These are phyloP conservation scores for Anneissia japonica DNA, from an alignment of 35 echinoderm and acorn worm species.

Conservation along the genomic window DNA sequence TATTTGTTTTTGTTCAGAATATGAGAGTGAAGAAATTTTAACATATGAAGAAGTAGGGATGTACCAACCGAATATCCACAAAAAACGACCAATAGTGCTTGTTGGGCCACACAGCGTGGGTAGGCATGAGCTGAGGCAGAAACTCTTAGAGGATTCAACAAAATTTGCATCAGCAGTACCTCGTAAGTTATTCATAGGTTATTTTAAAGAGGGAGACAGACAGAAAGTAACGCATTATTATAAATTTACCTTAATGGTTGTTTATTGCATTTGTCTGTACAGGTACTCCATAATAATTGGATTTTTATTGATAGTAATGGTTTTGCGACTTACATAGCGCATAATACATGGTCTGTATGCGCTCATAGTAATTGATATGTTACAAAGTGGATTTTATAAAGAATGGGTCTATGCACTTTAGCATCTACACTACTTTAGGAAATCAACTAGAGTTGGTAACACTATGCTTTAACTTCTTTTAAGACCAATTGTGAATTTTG, in stretches of 20 bases:
- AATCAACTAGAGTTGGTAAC: neutral
- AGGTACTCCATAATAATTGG: too few relatives aligned
- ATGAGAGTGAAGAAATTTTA: slow-evolving; percentile 62
- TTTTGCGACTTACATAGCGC: too few relatives aligned
- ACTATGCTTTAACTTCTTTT: neutral
- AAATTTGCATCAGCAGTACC: slow-evolving; percentile 80
- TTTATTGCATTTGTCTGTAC: too few relatives aligned
- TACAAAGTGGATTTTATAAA: too few relatives aligned
- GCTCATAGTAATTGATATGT: too few relatives aligned
- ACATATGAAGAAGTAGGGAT: slow-evolving; percentile 86
- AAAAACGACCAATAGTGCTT: slow-evolving; percentile 85
- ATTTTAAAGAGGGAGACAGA: too few relatives aligned
- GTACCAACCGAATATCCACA: slow-evolving; percentile 52
- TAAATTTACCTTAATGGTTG: too few relatives aligned
- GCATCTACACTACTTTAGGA: too few relatives aligned
- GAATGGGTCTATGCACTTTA: too few relatives aligned
- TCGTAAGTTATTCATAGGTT: slow-evolving; percentile 97
- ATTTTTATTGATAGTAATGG: too few relatives aligned
- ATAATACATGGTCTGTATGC: too few relatives aligned
- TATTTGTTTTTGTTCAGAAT: slow-evolving; percentile 24
- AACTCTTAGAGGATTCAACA: slow-evolving; percentile 53
- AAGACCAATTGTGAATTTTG: neutral
- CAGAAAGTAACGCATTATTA: too few relatives aligned
- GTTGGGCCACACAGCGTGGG: slow-evolving; percentile 89
- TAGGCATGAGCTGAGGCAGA: slow-evolving; percentile 80